Conservation (phyloP, 2,888 invertebrate genomes). For the Nomada goodeniana region DNA sequence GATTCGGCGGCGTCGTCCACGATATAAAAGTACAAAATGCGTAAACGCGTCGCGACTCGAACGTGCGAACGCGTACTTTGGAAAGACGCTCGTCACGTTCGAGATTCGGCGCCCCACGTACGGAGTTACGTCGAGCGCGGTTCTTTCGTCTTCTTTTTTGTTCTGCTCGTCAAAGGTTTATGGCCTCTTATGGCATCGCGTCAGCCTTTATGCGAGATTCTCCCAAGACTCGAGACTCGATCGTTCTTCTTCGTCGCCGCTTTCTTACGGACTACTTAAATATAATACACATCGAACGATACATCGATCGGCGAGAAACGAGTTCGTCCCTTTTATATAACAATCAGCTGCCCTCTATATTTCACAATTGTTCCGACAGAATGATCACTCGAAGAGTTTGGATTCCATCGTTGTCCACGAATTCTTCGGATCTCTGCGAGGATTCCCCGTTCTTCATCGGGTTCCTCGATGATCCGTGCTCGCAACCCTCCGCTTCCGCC, state of each 20-base stretch:
- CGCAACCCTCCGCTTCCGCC: slow-evolving; percentile 83
- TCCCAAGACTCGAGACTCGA: slow-evolving; percentile 21
- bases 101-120: slow-evolving; percentile 29
- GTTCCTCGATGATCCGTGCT: slow-evolving; percentile 65
- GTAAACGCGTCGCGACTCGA: slow-evolving; percentile 62
- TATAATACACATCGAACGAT: slow-evolving; percentile 66
- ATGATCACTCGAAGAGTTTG: slow-evolving; percentile 83
- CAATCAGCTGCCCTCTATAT: slow-evolving; percentile 17
- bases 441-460: slow-evolving; percentile 32
- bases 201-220: slow-evolving; percentile 69
- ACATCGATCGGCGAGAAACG: slow-evolving; percentile 41
- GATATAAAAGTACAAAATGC: slow-evolving; percentile 84
- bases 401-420: slow-evolving; percentile 80
- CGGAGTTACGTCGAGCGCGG: slow-evolving; percentile 1
- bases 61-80: not conserved
- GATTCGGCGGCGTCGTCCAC: slow-evolving; percentile 72
- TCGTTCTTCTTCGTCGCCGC: slow-evolving; percentile 42
- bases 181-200: slow-evolving; percentile 77
- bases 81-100: not conserved
- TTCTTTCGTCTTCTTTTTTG: slow-evolving; percentile 4
- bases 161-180: slow-evolving; percentile 56
- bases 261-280: slow-evolving; percentile 59
- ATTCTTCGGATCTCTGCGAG: slow-evolving; percentile 76
- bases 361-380: slow-evolving; percentile 83
- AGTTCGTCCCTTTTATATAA: slow-evolving; percentile 8